Base-by-base conservation (phyloP, 2,113 vertebrate genomes). In the Rhabdornis inornatus region DNA sequence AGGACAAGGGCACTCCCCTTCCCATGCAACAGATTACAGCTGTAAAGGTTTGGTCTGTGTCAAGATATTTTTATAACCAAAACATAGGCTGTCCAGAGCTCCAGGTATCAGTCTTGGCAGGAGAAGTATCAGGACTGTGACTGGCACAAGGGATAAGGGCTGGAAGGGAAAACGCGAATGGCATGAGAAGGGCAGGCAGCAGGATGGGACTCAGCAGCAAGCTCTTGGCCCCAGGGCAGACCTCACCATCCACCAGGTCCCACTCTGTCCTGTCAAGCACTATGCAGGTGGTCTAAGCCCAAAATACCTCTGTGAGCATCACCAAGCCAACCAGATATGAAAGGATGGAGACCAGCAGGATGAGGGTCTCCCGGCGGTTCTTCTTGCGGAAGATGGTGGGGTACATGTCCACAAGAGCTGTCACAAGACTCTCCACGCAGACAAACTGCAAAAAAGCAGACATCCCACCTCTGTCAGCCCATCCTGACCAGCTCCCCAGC, bases 241-340 rank as follows among this genome's bases (percentile, higher is more conserved):
- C 14, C 31, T n/a, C 31, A 42, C 20, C 75, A 91, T 42, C 63
- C 50, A 3, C 13, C 60, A 75, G 42, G 15, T 15, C 12, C 17
- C 6, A 27, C 47, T 66, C 53, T 52, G 44, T 40, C 59, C 78
- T 59, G 31, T 28, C n/a, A 61, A 75, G 39, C 19, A 63, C 47
- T 18, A 0, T 3, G 1, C 23, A 63, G 33, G 31, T 50, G 23
- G 4, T 68, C 60, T 71, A 40, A 92, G 23, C 76, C 57, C 49
- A 76, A 50, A 94, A 90, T 96, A 99, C 99, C 99, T 99, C 99
- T 50, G 98, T 99, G 82, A 99, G 97, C 99, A 99, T 99, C 97
- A 99, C 93, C 83, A 99, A 97, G n/a, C 99, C 99, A 1, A 99
- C 93, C 13, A 99, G 96, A 88, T 98, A 99, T 33, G 98, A 99